These are phyloP conservation scores for Acrocyrtus sp. DNA, from an alignment of 2,888 invertebrate species.

Conservation along the genomic window DNA sequence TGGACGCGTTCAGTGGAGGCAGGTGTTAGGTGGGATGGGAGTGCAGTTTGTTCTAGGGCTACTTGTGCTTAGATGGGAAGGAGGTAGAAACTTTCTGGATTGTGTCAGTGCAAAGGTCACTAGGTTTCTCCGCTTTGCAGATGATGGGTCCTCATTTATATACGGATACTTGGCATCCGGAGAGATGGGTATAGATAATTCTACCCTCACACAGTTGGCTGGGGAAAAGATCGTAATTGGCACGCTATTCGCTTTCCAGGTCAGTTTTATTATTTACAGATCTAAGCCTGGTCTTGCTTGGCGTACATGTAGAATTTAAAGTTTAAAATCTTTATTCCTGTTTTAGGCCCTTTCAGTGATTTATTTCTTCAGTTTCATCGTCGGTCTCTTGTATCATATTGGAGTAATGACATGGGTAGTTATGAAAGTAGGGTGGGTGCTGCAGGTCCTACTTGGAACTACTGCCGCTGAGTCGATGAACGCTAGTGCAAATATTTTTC, in stretches of 20 bases:
- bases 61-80: conserved; percentile 84
- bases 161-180: conserved; percentile 73
- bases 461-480: conserved; percentile 95
- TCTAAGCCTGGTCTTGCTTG: too few species aligned
- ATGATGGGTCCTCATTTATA: conserved; percentile 84
- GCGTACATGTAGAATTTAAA: background rate
- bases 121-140: conserved; percentile 81
- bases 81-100: conserved; percentile 77
- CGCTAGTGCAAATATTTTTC: conserved; percentile 91
- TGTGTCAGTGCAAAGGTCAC: conserved; percentile 76
- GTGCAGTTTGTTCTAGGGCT: conserved; percentile 88
- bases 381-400: conserved; percentile 88
- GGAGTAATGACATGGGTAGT: conserved; percentile 90
- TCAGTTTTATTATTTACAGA: conserved; percentile 70
- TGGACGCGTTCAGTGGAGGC: conserved; percentile 76
- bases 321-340: conserved; percentile 8
- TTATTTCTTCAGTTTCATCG: conserved; percentile 92
- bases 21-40: conserved; percentile 81
- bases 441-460: conserved; percentile 80
- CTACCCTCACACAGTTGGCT: background rate
- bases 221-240: conserved; percentile 64
- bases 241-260: conserved; percentile 86
- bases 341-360: conserved; percentile 84
- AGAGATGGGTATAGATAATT: conserved; percentile 1
- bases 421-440: conserved; percentile 79